These are phyloP conservation scores for Melinaea marsaeus DNA, from an alignment of 2,888 invertebrate species.

Conservation along the genomic window DNA sequence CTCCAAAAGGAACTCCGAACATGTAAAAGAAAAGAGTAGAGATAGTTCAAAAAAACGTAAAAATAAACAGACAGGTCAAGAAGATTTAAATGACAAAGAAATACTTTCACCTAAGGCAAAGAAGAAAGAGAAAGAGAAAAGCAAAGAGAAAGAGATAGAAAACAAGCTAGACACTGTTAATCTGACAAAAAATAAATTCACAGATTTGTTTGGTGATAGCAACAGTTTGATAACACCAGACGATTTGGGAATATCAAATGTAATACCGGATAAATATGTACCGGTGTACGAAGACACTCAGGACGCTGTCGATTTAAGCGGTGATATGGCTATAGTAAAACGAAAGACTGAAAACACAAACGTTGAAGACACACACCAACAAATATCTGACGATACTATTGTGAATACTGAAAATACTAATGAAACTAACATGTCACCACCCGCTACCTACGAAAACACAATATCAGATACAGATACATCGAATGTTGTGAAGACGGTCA, in stretches of 20 bases:
- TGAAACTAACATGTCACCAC: constrained; percentile 7
- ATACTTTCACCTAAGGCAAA: constrained; percentile 27
- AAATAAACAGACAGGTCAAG: constrained; percentile 38
- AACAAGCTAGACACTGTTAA: constrained; percentile 21
- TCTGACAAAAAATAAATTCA: constrained; percentile 45
- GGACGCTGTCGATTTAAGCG: constrained; percentile 49
- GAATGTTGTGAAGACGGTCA: constrained; percentile 50
- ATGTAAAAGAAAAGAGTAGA: constrained; percentile 14
- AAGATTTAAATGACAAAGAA: constrained; percentile 34
- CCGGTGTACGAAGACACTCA: constrained; percentile 59
- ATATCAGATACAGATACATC: constrained; percentile 32
- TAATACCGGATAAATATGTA: constrained; percentile 38
- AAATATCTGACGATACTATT: constrained; percentile 13
- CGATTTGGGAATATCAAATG: constrained; percentile 54
- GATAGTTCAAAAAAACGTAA: constrained; percentile 39
- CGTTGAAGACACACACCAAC: constrained; percentile 26
- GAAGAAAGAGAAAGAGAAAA: constrained; percentile 30
- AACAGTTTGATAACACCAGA: constrained; percentile 67
- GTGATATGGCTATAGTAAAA: constrained; percentile 24
- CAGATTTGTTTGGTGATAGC: constrained; percentile 65
- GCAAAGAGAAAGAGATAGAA: constrained; percentile 31
- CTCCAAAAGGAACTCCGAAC: background rate
- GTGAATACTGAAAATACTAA: constrained; percentile 11
- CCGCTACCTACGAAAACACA: constrained; percentile 18
- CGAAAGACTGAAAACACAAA: constrained; percentile 10